Conservation (phyloP, 2,113 vertebrate species). For the Epinephelus lanceolatus region DNA sequence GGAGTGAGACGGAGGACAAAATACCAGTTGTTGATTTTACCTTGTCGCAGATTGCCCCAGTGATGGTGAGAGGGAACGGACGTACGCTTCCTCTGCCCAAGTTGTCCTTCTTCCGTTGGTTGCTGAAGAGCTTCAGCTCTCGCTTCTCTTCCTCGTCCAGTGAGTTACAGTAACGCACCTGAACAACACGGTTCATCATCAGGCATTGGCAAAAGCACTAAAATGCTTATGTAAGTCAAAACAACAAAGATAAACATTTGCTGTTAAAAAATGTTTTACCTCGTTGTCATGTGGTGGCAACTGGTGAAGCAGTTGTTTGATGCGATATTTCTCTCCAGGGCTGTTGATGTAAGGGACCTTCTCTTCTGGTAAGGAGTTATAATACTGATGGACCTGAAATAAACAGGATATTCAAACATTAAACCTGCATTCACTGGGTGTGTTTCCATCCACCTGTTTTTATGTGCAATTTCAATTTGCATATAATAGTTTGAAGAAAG, state of each 20-base stretch:
- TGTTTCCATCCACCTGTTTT: too few relatives aligned
- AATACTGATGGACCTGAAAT: slow-evolving; percentile 97
- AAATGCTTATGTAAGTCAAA: background rate
- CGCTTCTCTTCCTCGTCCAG: slow-evolving; percentile 97
- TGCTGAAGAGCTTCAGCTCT: slow-evolving; percentile 97
- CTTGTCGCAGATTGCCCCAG: slow-evolving; percentile 94
- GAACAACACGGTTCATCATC: slow-evolving; percentile 15
- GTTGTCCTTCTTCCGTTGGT: slow-evolving; percentile 96
- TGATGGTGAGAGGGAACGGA: slow-evolving; percentile 94
- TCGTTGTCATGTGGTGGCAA: slow-evolving; percentile 98
- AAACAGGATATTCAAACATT: slow-evolving; percentile 11
- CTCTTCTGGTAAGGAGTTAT: slow-evolving; percentile 96
- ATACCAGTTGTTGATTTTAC: slow-evolving; percentile 66
- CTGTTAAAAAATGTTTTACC: slow-evolving; percentile 77
- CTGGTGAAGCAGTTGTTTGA: slow-evolving; percentile 97
- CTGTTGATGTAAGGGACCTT: slow-evolving; percentile 99
- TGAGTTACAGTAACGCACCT: slow-evolving; percentile 96
- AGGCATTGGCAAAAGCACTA: background rate
- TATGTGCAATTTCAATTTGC: too few relatives aligned
- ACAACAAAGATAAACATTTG: background rate
- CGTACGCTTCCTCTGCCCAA: slow-evolving; percentile 95
- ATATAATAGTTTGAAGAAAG: too few relatives aligned
- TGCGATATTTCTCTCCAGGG: slow-evolving; percentile 94
- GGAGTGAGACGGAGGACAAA: background rate
- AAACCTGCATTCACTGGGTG: background rate